Percentiles rank a stretch among this genome's conserved stretches.
Conservation (phyloP, 30 jellyfish, hydroid and myxozoan genomes). For the Morbakka virulenta region DNA sequence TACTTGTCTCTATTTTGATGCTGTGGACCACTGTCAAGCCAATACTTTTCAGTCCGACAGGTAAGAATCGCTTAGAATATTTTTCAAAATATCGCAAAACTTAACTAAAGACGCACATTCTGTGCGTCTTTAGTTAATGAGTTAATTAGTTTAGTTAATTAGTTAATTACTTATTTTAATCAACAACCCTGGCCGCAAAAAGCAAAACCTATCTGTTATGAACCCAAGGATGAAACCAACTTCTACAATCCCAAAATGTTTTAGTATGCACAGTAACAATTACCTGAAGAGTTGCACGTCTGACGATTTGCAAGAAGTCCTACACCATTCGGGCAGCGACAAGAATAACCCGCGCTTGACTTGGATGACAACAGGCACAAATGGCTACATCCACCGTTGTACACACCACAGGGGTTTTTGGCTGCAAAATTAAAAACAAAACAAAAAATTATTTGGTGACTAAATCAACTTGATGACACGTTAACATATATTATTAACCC, state of each 20-base stretch:
- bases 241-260: too few species aligned
- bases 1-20: too few species aligned
- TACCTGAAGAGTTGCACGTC: slow-evolving; percentile 76
- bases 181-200: not conserved
- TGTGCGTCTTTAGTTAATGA: too few species aligned
- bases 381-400: slow-evolving; percentile 83
- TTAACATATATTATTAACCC: too few species aligned
- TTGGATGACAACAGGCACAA: slow-evolving; percentile 64
- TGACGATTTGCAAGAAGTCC: slow-evolving; percentile 48
- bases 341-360: slow-evolving; percentile 35
- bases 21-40: too few species aligned
- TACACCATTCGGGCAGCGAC: slow-evolving; percentile 81
- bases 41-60: too few species aligned
- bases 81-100: too few species aligned
- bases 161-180: not conserved
- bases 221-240: not conserved
- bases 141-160: too few species aligned
- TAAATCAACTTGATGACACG: too few species aligned
- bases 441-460: too few species aligned
- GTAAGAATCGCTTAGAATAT: too few species aligned
- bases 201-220: not conserved
- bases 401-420: slow-evolving; percentile 63
- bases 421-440: slow-evolving; percentile 40
- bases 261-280: not conserved
- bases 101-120: too few species aligned